Base-by-base conservation (phyloP, 2,797 vertebrate genomes). In the Takifugu rubripes region DNA sequence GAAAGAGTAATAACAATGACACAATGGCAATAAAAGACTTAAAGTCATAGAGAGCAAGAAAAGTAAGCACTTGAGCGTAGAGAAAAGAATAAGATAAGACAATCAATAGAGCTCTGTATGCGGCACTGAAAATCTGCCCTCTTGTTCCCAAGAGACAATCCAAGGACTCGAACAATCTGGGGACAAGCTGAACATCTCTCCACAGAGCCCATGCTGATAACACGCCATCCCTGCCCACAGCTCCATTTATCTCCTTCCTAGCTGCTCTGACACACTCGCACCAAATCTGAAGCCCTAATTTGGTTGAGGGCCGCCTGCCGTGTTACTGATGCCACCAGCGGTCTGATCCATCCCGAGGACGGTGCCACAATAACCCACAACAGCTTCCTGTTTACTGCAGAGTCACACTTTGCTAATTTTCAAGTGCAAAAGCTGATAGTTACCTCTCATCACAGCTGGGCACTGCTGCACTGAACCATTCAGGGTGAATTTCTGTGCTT, bases 51-150 rank as follows among this genome's bases (percentile, higher is more conserved):
- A 63, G 61, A 72, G 42, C 8, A 48, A 66, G 66, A 63, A 61
- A 47, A 36, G 49, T 47, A 54, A 56, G 50, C 33, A 54, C 67
- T 25, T 51, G 59, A 50, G 56, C 44, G 63, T 42, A 70, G 42
- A 60, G 51, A 56, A n/a, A 73, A 71, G n/a, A 21, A 43, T 33
- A 61, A 48, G 70, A 60, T 61, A 67, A 68, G 49, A 73, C 83
- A 89, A 91, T 89, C 87, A 80, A 90, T 88, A 80, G 45, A 27
- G 40, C 72, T 78, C 72, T 75, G 73, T 68, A 77, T 64, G 73
- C 69, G 72, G 79, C 78, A 56, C 58, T 3, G 61, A 76, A 74
- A 81, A 73, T 52, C 56, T 75, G 75, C 59, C 73, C 77, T 77
- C 68, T 71, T 25, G 11, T 56, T 71, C 58, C 65, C 75, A 62